These are phyloP conservation scores for Dicyrtoma fusca DNA, from an alignment of 2,888 invertebrate species.

Conservation along the genomic window DNA sequence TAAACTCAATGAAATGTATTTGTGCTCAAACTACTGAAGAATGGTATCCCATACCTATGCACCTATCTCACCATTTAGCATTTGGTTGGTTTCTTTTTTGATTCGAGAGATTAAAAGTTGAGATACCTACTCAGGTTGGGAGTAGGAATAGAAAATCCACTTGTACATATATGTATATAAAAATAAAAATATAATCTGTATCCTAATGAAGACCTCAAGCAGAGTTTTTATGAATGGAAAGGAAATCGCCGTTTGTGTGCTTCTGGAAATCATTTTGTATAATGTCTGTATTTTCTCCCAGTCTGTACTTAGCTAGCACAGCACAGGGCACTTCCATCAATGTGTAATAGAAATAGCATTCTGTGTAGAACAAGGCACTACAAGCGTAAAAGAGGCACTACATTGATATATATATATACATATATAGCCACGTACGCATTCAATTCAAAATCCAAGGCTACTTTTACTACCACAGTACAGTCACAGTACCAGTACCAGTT, in stretches of 20 bases:
- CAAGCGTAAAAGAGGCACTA: too few species aligned
- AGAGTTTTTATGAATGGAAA: constrained; percentile 39
- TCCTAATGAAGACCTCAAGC: constrained; percentile 42
- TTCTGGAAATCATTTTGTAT: not conserved
- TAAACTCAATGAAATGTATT: too few species aligned
- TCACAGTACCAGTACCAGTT: too few species aligned
- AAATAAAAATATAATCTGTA: constrained; percentile 24
- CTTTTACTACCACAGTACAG: too few species aligned
- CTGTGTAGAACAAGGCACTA: too few species aligned
- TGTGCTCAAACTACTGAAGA: not conserved
- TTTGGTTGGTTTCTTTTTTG: not conserved
- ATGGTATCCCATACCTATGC: not conserved
- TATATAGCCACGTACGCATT: too few species aligned
- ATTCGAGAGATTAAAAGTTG: not conserved
- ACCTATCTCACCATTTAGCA: not conserved
- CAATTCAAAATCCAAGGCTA: too few species aligned
- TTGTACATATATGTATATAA: not conserved
- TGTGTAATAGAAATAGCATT: too few species aligned
- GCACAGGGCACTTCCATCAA: too few species aligned
- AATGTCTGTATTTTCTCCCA: not conserved
- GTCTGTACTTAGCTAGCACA: not conserved
- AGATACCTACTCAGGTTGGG: not conserved
- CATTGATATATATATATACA: too few species aligned
- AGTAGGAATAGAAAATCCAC: not conserved
- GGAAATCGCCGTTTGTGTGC: constrained; percentile 37